Evolutionary conservation across 1,140 invertebrate genomes (phyloP), one percentile per base, ranked within the genome.

Genomic region (Anastrepha obliqua): DNA sequence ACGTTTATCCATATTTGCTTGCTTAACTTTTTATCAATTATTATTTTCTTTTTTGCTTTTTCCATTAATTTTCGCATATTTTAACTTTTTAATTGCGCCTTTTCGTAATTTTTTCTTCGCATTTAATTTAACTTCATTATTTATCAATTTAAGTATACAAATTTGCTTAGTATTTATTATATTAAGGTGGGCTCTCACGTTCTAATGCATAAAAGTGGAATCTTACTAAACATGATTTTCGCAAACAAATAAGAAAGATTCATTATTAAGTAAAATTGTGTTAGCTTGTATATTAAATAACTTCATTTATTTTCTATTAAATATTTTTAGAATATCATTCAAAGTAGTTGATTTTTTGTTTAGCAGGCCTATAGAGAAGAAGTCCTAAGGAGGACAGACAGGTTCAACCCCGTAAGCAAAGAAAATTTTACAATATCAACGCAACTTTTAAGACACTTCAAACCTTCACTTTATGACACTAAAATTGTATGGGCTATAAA

Each of bases 181-280:
- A 8, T 62, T 0, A 62, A 62, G 60, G 60, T 5, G 60, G 8
- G 60, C 4, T 7, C 70, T 81, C 44, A 9, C 15, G 7, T 81
- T 81, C 17, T 55, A 55, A 15, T 29, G 17, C 47, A 13, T 47
- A 47, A n/a, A 74, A 47, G n/a, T 62, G 60, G 29, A 62, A 44
- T 44, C 44, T 15, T 51, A 51, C 42, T 74, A 74, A 74, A n/a
- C 29, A 81, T 47, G 74, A 0, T 81, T 81, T 81, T 81, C 74
- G 74, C 47, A 55, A 15, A 3, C 20, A 81, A 81, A 81, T 81
- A 81, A 20, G 13, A 20, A 29, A 17, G 29, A 29, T 29, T 1
- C 8, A 29, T 29, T 0, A 29, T 29, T 29, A 29, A 29, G 29
- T 29, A 29, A 29, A 29, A 29, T 29, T 29, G 29, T 29, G 29